A percentile compares a stretch with the other conserved stretches of the same genome.
Evolutionary conservation across 2,113 vertebrate genomes (phyloP).

Genomic region (Bujurquina vittata): DNA sequence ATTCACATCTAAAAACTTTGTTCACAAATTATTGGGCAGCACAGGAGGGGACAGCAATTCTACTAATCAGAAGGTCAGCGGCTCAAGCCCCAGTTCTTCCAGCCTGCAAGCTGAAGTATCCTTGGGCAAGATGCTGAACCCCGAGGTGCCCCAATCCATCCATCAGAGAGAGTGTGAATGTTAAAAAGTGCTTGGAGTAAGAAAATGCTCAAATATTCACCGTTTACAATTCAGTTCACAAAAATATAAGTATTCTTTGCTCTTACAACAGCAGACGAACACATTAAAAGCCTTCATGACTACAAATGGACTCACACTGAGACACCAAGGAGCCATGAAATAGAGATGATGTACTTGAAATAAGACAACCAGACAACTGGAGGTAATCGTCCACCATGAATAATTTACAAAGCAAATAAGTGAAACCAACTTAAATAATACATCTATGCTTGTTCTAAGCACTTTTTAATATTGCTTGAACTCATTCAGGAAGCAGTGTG

Average conservation of each 20-base stretch:
- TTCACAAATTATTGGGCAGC: background rate
- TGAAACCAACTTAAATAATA: background rate
- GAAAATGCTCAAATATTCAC: background rate
- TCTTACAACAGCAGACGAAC: background rate
- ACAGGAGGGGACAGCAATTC: background rate
- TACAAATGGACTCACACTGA: background rate
- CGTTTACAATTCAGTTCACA: background rate
- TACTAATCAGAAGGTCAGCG: background rate
- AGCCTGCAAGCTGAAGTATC: background rate
- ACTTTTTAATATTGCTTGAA: background rate
- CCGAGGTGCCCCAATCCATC: accelerated
- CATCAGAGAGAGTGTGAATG: too few species aligned
- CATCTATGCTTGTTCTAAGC: background rate
- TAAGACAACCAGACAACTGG: background rate
- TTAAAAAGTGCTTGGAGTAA: background rate
- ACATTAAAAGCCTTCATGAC: background rate
- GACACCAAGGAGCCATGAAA: background rate
- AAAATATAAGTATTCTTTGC: background rate
- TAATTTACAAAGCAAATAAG: background rate
- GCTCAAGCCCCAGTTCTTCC: too few species aligned
- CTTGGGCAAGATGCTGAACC: background rate
- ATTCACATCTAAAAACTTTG: too few species aligned
- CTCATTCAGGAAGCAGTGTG: background rate
- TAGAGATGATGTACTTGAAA: background rate
- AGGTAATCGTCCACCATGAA: background rate